These are phyloP conservation scores for Sympetrum striolatum DNA, from an alignment of 2,888 invertebrate species.

Conservation along the genomic window DNA sequence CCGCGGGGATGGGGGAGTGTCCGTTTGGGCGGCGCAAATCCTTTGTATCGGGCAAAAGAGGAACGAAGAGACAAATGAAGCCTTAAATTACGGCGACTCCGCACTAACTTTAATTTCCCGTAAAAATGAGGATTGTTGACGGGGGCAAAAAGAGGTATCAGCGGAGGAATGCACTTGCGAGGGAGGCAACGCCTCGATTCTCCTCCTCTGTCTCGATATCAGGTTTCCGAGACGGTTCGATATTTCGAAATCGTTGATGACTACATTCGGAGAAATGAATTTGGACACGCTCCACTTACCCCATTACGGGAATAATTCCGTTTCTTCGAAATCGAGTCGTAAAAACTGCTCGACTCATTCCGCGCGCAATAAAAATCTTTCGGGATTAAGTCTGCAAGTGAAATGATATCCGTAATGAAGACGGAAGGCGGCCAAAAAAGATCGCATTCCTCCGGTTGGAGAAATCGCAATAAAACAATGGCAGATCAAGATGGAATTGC, in stretches of 20 bases:
- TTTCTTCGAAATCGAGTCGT: not conserved
- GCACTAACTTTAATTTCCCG: not conserved
- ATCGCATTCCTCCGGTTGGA: too few relatives aligned
- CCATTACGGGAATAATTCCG: not conserved
- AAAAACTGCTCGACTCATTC: not conserved
- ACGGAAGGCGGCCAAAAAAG: too few relatives aligned
- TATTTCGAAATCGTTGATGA: not conserved
- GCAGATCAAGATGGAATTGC: too few relatives aligned
- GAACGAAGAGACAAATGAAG: not conserved
- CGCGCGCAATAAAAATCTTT: too few relatives aligned
- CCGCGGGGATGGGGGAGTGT: not conserved
- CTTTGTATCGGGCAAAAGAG: not conserved
- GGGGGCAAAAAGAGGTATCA: not conserved
- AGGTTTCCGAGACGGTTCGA: not conserved
- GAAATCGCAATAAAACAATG: too few relatives aligned
- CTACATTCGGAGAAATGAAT: not conserved
- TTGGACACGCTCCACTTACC: not conserved
- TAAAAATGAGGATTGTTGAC: not conserved
- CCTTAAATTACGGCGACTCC: not conserved
- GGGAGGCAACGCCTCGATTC: not conserved
- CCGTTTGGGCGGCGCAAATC: not conserved
- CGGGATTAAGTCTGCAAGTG: too few relatives aligned
- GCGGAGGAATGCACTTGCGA: not conserved
- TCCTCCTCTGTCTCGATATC: not conserved
- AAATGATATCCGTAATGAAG: too few relatives aligned